These are phyloP conservation scores for Poeciliopsis turneri DNA, from an alignment of 2,797 vertebrate species.

Conservation along the genomic window DNA sequence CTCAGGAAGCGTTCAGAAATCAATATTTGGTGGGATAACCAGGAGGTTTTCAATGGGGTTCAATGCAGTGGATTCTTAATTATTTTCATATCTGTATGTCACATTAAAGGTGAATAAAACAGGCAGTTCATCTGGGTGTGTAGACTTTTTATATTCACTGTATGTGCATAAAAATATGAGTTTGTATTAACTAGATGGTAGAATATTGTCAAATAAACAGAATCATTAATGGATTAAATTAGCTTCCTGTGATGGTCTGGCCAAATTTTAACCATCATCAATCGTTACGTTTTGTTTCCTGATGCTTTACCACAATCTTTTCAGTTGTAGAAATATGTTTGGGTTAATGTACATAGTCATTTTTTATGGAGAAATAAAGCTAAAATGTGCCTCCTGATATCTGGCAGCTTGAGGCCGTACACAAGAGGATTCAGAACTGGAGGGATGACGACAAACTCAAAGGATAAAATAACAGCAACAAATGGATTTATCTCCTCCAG, in stretches of 20 bases:
- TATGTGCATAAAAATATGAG: background rate
- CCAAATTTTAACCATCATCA: background rate
- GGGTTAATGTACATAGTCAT: background rate
- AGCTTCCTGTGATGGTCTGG: background rate
- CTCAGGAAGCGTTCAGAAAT: too few species aligned
- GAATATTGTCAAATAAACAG: background rate
- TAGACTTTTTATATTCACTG: background rate
- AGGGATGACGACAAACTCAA: conserved; percentile 71
- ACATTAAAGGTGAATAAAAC: background rate
- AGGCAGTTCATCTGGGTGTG: background rate
- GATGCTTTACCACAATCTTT: background rate
- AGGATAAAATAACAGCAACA: conserved; percentile 59
- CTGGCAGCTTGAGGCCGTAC: conserved; percentile 67
- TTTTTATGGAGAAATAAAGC: background rate
- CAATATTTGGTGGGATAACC: too few species aligned
- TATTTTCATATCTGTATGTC: background rate
- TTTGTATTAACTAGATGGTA: background rate
- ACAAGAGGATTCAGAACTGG: conserved; percentile 69
- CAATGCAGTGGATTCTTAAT: too few species aligned
- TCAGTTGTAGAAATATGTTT: background rate
- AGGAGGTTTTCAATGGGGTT: too few species aligned
- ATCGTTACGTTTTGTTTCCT: background rate
- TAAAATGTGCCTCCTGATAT: conserved; percentile 58
- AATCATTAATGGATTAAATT: background rate
- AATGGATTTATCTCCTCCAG: conserved; percentile 48